Evolutionary conservation across 2,113 vertebrate genomes (phyloP).

Genomic region (Ornithorhynchus anatinus): DNA sequence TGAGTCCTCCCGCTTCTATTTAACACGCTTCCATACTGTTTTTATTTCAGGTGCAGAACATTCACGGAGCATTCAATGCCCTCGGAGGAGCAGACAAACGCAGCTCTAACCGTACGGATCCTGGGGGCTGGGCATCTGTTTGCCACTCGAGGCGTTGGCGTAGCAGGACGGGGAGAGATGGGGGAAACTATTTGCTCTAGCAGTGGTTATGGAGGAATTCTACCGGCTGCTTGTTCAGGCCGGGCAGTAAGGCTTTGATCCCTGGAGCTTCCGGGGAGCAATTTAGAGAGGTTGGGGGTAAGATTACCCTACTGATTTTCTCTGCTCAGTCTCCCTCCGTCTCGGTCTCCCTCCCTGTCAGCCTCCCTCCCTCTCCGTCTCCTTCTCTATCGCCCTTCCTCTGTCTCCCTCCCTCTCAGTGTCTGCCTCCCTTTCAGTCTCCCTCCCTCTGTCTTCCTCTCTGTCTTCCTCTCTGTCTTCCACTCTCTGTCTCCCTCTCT

Average conservation of each 20-base stretch:
- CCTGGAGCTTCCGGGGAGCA: no score
- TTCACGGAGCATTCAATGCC: conserved; percentile 96
- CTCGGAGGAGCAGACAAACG: conserved; percentile 90
- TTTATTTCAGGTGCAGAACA: conserved; percentile 82
- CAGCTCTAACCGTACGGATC: conserved; percentile 90
- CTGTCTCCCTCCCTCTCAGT: rapidly evolving
- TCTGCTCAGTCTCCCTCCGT: background rate
- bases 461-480: no score
- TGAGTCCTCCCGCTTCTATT: background rate
- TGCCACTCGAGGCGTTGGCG: background rate
- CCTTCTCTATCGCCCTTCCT: background rate
- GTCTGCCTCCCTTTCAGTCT: no score
- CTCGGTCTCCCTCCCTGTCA: background rate
- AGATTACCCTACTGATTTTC: background rate
- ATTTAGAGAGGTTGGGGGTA: no score
- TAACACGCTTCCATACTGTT: background rate
- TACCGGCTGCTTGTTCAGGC: background rate
- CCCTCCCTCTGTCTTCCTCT: no score
- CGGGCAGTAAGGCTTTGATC: no score
- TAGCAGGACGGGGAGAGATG: background rate
- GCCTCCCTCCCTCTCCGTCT: no score
- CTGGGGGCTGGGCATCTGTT: background rate
- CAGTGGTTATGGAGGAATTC: background rate
- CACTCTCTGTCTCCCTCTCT: rapidly evolving
- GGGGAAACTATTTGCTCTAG: background rate